Evolutionary conservation across 1,140 invertebrate genomes (phyloP).

Genomic region (Procambarus virginalis): DNA sequence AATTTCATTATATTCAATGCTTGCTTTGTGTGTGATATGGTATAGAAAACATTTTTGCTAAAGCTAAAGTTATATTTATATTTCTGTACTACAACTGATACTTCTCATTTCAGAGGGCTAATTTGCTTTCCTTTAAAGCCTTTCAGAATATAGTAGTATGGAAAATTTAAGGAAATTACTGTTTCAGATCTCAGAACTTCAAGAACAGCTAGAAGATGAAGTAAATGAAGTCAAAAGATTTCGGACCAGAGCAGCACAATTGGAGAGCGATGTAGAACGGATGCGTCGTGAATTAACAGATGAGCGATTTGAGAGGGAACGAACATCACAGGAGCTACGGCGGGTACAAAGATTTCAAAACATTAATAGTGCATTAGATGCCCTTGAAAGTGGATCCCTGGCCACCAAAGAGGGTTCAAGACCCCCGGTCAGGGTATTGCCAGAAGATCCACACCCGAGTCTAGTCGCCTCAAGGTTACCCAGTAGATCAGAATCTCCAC

Average conservation of each 20-base stretch:
- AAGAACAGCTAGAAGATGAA: conserved; percentile 64
- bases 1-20: too few species aligned
- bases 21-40: too few species aligned
- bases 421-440: not conserved
- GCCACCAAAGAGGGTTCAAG: conserved; percentile 24
- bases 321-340: conserved; percentile 59
- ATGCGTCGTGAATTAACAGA: conserved; percentile 60
- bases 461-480: conserved; percentile 15
- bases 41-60: not conserved
- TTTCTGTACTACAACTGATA: not conserved
- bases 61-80: not conserved
- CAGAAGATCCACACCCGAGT: conserved; percentile 23
- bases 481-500: conserved; percentile 46
- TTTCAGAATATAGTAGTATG: not conserved
- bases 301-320: conserved; percentile 64
- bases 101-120: too few species aligned
- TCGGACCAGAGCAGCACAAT: conserved; percentile 45
- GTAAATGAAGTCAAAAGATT: conserved; percentile 41
- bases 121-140: not conserved
- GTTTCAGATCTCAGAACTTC: conserved; percentile 56
- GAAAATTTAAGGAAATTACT: not conserved
- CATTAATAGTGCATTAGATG: conserved; percentile 49
- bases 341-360: conserved; percentile 55
- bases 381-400: conserved; percentile 14
- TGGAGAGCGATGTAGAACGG: conserved; percentile 59